phyloP scores from a whole-genome alignment of 1,140 invertebrate genomes.

The Charaxes varanes region DNA sequence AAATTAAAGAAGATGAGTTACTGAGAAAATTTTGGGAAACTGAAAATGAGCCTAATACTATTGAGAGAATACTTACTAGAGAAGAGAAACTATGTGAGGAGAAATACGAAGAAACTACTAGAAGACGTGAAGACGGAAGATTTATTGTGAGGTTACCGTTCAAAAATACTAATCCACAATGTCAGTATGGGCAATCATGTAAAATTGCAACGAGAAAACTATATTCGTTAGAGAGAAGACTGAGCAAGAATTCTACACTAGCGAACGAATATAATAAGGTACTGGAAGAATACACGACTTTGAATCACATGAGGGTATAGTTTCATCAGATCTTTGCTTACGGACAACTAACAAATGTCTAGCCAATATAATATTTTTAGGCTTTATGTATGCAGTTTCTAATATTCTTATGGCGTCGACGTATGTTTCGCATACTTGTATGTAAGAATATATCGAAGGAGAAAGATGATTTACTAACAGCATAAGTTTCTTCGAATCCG shows the following conservation, averaged over 20 bases:
- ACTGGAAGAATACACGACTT: no score
- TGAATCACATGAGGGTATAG: no score
- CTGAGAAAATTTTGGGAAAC: slow-evolving; percentile 30
- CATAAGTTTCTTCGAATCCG: no score
- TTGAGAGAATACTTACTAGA: slow-evolving; percentile 17
- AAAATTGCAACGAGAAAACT: slow-evolving; percentile 21
- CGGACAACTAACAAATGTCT: no score
- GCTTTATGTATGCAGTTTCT: no score
- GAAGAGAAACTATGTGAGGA: slow-evolving; percentile 24
- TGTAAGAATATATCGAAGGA: no score
- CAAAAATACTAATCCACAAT: slow-evolving; percentile 16
- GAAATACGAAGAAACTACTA: slow-evolving; percentile 20
- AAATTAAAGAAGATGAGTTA: slow-evolving; percentile 21
- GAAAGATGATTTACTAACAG: no score
- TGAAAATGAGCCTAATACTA: slow-evolving; percentile 23
- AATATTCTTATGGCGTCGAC: no score
- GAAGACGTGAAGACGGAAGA: slow-evolving; percentile 22
- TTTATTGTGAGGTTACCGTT: slow-evolving; percentile 28
- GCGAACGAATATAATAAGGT: slow-evolving; percentile 20
- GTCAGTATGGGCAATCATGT: slow-evolving; percentile 20
- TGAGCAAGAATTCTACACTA: slow-evolving; percentile 18
- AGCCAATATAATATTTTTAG: no score
- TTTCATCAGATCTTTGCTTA: no score
- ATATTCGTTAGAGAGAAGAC: slow-evolving; percentile 20
- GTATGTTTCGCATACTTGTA: no score